Base-by-base conservation (phyloP, 2,113 vertebrate genomes). In the Dunckerocampus dactyliophorus region DNA sequence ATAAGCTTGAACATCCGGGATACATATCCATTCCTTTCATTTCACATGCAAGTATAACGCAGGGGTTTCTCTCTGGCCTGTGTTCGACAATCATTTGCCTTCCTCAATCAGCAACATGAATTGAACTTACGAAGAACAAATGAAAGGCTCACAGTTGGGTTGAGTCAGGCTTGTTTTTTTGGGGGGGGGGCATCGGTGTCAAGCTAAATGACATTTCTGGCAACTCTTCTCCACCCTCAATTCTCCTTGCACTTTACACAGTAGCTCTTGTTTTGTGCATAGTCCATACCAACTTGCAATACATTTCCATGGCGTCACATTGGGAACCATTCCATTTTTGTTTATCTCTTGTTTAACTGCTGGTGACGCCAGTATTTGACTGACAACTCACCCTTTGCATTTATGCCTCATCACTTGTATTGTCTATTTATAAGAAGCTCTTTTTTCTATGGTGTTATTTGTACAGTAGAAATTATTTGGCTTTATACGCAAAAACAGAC, bases 171-270 rank as follows among this genome's bases (percentile, higher is more conserved):
- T 28, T 28, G 24, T 28, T 2, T 28, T 28, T 28, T 28, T 28
- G 24, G 24, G 24, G 2, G 24, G 2, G 24, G 24, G 24, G 24
- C 2, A 28, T 28, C 24, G 24, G 24, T 28, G 5, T 28, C 20
- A 39, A 76, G 85, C 79, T 82, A 68, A 76, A 87, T 86, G 82
- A 85, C 34, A 73, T 81, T 71, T 83, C 73, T 63, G 72, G 73
- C 80, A 69, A 12, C 70, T 45, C 48, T 34, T 46, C 22, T 46
- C 19, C 56, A 57, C 55, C 66, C 45, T 63, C 72, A 77, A 76
- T 82, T 80, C 69, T 79, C 79, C 68, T 78, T 75, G 87, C 89
- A 88, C 86, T 89, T 90, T 89, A 89, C 69, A 14, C 81, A 80
- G 51, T 82, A 71, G 82, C 72, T 47, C 22, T 47, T 79, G 75